These are phyloP conservation scores for Danio albolineatus DNA, from an alignment of 2,797 vertebrate species.

Conservation along the genomic window DNA sequence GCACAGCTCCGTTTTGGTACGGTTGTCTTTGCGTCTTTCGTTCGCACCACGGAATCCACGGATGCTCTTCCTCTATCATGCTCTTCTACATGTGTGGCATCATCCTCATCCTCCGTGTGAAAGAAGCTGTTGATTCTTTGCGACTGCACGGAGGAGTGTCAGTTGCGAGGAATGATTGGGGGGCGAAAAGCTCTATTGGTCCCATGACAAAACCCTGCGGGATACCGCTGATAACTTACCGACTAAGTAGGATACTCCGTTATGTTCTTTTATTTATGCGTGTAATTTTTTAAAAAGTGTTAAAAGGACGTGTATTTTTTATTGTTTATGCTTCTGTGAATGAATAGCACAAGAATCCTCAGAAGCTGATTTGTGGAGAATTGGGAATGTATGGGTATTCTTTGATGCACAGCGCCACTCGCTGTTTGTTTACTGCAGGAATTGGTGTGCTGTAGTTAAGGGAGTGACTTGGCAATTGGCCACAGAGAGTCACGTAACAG, in stretches of 20 bases:
- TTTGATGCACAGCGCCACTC: conserved; percentile 59
- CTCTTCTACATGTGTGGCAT: conserved; percentile 47
- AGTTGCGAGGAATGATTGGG: conserved; percentile 65
- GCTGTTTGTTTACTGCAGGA: conserved; percentile 44
- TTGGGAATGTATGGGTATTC: conserved; percentile 17
- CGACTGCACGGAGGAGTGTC: conserved; percentile 77
- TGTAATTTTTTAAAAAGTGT: conserved; percentile 20
- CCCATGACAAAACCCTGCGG: conserved; percentile 52
- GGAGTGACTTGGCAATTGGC: conserved; percentile 40
- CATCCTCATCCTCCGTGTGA: conserved; percentile 38
- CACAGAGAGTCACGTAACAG: conserved; percentile 13
- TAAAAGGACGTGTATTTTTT: neutral
- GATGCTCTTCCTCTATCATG: conserved; percentile 17
- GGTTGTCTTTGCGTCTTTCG: neutral
- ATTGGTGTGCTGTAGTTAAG: conserved; percentile 10
- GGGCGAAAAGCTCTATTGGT: conserved; percentile 17
- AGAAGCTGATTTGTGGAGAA: neutral
- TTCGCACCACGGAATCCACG: conserved; percentile 7
- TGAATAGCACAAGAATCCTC: neutral
- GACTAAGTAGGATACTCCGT: neutral
- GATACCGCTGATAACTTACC: conserved; percentile 40
- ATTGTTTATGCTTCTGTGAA: neutral
- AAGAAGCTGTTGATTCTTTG: conserved; percentile 77
- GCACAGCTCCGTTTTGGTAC: conserved; percentile 12
- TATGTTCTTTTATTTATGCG: conserved; percentile 36